phyloP scores from a whole-genome alignment of 2,888 invertebrate genomes.

The Venusia cambrica region DNA sequence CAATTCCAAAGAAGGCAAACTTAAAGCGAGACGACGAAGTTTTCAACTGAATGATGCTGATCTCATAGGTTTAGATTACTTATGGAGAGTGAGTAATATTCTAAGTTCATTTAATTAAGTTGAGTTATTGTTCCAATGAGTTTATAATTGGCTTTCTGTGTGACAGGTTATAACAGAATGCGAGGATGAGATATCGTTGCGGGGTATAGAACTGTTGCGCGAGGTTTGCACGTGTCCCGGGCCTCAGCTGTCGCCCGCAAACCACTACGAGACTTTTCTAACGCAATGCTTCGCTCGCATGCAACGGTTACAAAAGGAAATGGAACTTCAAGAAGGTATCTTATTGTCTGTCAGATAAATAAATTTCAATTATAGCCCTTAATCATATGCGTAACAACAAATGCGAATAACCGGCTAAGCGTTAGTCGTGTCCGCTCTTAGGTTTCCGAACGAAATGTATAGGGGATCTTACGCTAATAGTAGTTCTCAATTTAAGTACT shows the following conservation, averaged over 20 bases:
- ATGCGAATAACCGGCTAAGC: no score
- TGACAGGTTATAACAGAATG: constrained; percentile 91
- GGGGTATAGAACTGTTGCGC: constrained; percentile 94
- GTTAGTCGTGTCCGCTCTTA: no score
- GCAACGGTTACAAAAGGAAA: constrained; percentile 92
- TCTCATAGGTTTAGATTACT: constrained; percentile 96
- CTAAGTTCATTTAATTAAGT: neutral
- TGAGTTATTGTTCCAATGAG: neutral
- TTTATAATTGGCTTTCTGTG: constrained; percentile 1
- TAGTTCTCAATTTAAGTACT: no score
- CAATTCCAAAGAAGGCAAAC: constrained; percentile 96
- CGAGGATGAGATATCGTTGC: constrained; percentile 94
- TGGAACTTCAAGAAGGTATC: constrained; percentile 75
- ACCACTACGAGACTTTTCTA: constrained; percentile 95
- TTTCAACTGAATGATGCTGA: constrained; percentile 96
- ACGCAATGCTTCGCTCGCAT: constrained; percentile 95
- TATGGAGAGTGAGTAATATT: constrained; percentile 90
- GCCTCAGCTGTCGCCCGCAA: constrained; percentile 89
- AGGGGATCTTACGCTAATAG: no score
- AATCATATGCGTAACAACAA: no score
- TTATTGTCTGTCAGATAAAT: neutral
- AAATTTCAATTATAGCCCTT: no score
- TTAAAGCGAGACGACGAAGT: constrained; percentile 91
- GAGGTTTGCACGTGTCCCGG: constrained; percentile 97
- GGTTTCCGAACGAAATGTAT: no score